Base-by-base conservation (phyloP, 2,113 vertebrate genomes). In the Plecturocebus donacophilus region DNA sequence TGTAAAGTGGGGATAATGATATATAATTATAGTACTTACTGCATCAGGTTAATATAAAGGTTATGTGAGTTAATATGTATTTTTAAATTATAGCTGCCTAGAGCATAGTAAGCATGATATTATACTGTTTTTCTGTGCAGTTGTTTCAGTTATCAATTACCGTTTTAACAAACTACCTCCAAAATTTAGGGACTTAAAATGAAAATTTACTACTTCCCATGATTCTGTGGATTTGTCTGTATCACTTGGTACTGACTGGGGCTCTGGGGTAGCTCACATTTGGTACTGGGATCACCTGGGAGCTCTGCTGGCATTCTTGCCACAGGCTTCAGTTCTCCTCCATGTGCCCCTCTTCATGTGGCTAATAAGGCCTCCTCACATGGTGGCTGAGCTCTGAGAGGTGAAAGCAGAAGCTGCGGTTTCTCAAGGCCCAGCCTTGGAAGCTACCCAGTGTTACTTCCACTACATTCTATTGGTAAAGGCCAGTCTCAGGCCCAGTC, bases 281-380 rank as follows among this genome's bases (percentile, higher is more conserved):
- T 45, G 64, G 30, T 42, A 11, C 8, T 40, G 30, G 40, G 19
- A 58, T 58, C 38, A 7, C 8, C 20, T 17, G 49, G 38, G 17
- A 32, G 27, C 47, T 42, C 32, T 68, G 35, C 25, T 40, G 16
- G 23, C 1, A 1, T 68, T 79, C 30, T 54, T 32, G 47, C 70
- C n/a, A 14, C 61, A 40, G 38, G 40, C 49, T 87, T 40, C 27
- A 16, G 17, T 35, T 10, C 47, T 66, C 7, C 66, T 66, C 75
- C 6, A 0, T 2, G 10, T 35, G 56, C 38, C 3, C 16, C 35
- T 2, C 30, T 30, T 9, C 6, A 10, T 1, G 14, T 58, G 75
- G n/a, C 56, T 79, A 35, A 10, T 61, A 23, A 75, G 11, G 21
- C 73, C 32, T 73, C 83, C 21, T 45, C 21, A 12, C 8, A 7